phyloP scores from a whole-genome alignment of 2,113 vertebrate species.

The Ciconia boyciana region DNA sequence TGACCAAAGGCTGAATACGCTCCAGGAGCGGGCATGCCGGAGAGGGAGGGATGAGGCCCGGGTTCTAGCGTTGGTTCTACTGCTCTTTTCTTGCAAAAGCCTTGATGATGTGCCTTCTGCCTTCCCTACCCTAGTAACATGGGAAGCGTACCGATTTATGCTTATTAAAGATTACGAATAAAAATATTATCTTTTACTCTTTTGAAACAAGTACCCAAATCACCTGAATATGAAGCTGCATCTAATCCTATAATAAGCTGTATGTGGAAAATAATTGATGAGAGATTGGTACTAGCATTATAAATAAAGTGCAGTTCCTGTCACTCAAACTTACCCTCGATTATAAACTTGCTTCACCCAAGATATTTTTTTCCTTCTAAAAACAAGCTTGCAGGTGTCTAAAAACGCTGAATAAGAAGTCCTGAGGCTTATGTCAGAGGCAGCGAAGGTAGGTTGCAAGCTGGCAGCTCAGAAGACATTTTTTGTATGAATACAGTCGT shows the following conservation, averaged over 20 bases:
- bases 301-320: not conserved
- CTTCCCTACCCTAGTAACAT: no score
- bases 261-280: not conserved
- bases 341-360: not conserved
- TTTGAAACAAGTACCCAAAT: not conserved
- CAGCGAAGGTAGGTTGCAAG: rapidly evolving
- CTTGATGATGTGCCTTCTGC: no score
- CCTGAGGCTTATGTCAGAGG: not conserved
- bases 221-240: not conserved
- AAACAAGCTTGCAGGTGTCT: not conserved
- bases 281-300: not conserved
- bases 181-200: not conserved
- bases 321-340: not conserved
- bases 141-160: rapidly evolving
- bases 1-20: not conserved
- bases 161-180: not conserved
- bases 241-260: not conserved
- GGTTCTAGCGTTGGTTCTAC: not conserved
- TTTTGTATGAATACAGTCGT: rapidly evolving
- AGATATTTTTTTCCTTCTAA: not conserved
- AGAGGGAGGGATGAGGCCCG: not conserved
- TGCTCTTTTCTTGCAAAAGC: not conserved
- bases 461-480: not conserved
- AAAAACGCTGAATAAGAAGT: not conserved
- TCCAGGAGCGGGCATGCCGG: not conserved